Evolutionary conservation across 2,113 vertebrate species (phyloP), one percentile per base, ranked within the genome.

Genomic region (Nymphicus hollandicus): DNA sequence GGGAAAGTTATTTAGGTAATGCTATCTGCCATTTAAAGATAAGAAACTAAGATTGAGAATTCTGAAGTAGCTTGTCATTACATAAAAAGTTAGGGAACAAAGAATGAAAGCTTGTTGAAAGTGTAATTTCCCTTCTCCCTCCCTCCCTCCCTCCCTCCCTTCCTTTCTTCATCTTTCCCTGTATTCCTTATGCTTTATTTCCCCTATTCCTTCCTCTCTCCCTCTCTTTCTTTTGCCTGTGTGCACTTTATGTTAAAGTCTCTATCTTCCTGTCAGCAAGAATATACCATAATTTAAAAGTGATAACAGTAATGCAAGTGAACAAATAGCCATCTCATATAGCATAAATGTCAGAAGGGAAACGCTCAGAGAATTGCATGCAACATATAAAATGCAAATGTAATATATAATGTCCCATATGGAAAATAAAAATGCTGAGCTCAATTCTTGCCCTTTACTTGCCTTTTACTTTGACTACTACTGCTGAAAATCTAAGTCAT

Each of bases 371-470:
- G 94, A 95, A 92, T 68, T 94, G 47, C 43, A 81, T 65, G 82
- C 43, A 88, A 94, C 55, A 49, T 94, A 78, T 79, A 88, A 94
- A 92, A 96, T 92, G 39, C 56, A 95, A 96, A 95, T 90, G 60
- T 27, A 86, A 94, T 93, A 86, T 77, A 86, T 53, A 83, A 60
- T 23, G 80, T 86, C 77, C 86, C 83, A 19, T 29, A 90, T 86
- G 80, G 86, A 93, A 94, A 94, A 94, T 92, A 23, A 93, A 95
- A 93, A 87, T 71, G 64, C 72, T 89, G 78, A 95, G 77, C 35
- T 85, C 80, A 81, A 16, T 80, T 86, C 53, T 86, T 94, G 81
- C 79, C 80, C 73, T 96, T 96, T 94, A 69, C 76, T 72, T 96
- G 85, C 76, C 74, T 96, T 95, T 68, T 83, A 84, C 69, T 96